These are phyloP conservation scores for Gambelia wislizenii DNA, from an alignment of 2,797 vertebrate genomes.

Conservation along the genomic window DNA sequence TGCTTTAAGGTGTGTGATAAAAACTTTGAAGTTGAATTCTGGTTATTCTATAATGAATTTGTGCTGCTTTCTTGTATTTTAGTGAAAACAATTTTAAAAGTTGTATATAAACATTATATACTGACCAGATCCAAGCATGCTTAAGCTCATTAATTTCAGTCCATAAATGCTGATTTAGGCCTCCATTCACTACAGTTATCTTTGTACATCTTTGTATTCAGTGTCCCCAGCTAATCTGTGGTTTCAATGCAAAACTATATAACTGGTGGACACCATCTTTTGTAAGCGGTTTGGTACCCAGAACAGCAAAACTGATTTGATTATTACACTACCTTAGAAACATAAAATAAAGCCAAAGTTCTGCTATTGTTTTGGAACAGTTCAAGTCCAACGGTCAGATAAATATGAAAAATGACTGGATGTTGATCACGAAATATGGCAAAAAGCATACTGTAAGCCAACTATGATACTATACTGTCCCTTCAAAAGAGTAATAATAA, in stretches of 20 bases:
- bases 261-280: neutral
- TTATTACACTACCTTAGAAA: neutral
- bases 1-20: constrained; percentile 87
- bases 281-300: neutral
- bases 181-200: neutral
- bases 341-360: neutral
- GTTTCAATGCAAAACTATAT: neutral
- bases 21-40: neutral
- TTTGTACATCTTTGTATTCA: neutral
- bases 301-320: neutral
- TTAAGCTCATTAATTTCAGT: neutral
- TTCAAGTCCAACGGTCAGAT: neutral
- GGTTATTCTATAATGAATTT: neutral
- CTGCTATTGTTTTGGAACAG: neutral
- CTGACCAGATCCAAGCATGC: neutral
- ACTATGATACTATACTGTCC: no score
- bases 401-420: neutral
- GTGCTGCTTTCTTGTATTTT: neutral
- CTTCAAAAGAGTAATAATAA: neutral
- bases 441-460: neutral
- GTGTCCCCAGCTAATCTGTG: neutral
- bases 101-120: neutral
- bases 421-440: neutral
- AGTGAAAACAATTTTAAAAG: neutral
- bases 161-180: neutral